These are phyloP conservation scores for Teinopalpus imperialis DNA, from an alignment of 2,888 invertebrate genomes.

Conservation along the genomic window DNA sequence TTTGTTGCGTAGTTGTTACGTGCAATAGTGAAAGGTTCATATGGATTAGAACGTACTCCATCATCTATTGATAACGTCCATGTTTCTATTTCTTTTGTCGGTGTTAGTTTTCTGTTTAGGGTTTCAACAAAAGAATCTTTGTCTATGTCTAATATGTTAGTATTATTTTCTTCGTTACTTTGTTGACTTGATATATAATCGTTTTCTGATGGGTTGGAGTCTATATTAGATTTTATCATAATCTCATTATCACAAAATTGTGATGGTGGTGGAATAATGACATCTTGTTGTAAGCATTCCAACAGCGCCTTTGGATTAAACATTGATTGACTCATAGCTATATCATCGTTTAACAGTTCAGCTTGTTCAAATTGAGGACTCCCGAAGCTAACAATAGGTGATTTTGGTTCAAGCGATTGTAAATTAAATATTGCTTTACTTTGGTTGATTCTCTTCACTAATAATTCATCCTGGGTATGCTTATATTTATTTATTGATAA, in stretches of 20 bases:
- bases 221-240: no score
- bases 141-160: background rate
- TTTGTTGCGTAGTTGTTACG: slow-evolving; percentile 29
- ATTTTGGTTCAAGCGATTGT: background rate
- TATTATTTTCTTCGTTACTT: background rate
- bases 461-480: background rate
- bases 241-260: slow-evolving; percentile 50
- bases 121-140: background rate
- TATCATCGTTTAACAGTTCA: slow-evolving; percentile 28
- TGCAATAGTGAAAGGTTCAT: slow-evolving; percentile 37
- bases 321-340: slow-evolving; percentile 51
- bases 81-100: slow-evolving; percentile 49
- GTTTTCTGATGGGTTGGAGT: no score
- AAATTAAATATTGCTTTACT: background rate
- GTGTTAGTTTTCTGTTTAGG: slow-evolving; percentile 4
- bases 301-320: slow-evolving; percentile 64
- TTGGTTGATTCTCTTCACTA: background rate
- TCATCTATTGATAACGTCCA: slow-evolving; percentile 49
- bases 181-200: no score
- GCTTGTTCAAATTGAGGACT: slow-evolving; percentile 2
- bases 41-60: slow-evolving; percentile 21
- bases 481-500: background rate
- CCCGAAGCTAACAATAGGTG: background rate
- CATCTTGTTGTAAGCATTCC: slow-evolving; percentile 43
- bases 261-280: slow-evolving; percentile 57